phyloP scores from a whole-genome alignment of 2,113 vertebrate genomes.

The Hiodon alosoides region DNA sequence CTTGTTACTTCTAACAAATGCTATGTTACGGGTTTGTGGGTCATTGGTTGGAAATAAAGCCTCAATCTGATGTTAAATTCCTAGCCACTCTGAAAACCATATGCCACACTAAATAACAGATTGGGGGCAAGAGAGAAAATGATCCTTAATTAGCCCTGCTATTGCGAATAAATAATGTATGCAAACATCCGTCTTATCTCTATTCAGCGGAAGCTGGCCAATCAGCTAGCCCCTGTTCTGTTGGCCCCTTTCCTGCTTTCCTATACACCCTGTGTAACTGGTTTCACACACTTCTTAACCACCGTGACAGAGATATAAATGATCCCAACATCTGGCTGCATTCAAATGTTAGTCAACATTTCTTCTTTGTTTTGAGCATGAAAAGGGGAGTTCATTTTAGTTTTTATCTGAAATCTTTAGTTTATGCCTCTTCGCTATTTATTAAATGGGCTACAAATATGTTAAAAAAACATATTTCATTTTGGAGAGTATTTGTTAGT shows the following conservation, averaged over 20 bases:
- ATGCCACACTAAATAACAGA: background rate
- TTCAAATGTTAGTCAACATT: background rate
- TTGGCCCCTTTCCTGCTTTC: background rate
- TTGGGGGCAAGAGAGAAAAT: background rate
- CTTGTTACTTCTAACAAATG: background rate
- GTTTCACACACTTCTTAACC: slow-evolving; percentile 7
- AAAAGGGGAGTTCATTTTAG: too few relatives aligned
- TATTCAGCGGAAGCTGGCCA: slow-evolving; percentile 54
- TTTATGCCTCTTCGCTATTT: too few relatives aligned
- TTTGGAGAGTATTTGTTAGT: too few relatives aligned
- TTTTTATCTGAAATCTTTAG: too few relatives aligned
- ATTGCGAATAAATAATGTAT: slow-evolving; percentile 37
- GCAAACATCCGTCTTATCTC: slow-evolving; percentile 54
- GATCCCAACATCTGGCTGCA: background rate
- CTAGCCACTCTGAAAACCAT: background rate
- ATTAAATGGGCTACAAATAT: too few relatives aligned
- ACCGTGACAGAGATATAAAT: background rate
- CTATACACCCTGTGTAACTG: background rate
- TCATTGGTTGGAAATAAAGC: slow-evolving; percentile 3
- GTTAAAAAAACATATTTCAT: too few relatives aligned
- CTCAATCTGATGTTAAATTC: background rate
- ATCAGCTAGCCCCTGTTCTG: slow-evolving; percentile 5
- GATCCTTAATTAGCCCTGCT: slow-evolving; percentile 33
- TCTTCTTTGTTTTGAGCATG: background rate
- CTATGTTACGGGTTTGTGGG: background rate